Evolutionary conservation across 37 sponge, comb jelly and placozoan species (phyloP).

Genomic region (Axinella damicornis): DNA sequence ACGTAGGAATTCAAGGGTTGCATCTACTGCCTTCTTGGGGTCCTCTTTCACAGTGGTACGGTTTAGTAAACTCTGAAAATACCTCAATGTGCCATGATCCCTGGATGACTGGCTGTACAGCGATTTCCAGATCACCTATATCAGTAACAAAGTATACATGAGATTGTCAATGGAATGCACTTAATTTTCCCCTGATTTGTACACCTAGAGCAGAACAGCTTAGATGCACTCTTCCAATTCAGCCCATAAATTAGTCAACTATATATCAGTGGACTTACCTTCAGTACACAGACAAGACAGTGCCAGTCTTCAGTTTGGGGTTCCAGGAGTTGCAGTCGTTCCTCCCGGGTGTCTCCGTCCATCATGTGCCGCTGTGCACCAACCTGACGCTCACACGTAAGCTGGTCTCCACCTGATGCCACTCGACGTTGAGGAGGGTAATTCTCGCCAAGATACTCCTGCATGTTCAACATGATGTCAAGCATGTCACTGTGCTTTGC

Average conservation of each 20-base stretch:
- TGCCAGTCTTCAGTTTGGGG: slow-evolving; percentile 45
- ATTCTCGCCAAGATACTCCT: slow-evolving; percentile 25
- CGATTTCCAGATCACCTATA: slow-evolving; percentile 37
- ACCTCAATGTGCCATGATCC: slow-evolving; percentile 54
- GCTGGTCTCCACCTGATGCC: slow-evolving; percentile 47
- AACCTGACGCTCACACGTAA: slow-evolving; percentile 37
- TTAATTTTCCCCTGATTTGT: background rate
- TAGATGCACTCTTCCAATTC: background rate
- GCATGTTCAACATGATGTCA: slow-evolving; percentile 43
- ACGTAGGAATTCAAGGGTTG: slow-evolving; percentile 25
- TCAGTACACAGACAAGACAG: slow-evolving; percentile 19
- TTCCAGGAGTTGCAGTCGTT: slow-evolving; percentile 25
- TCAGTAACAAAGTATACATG: background rate
- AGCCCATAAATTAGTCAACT: background rate
- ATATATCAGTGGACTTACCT: slow-evolving; percentile 3
- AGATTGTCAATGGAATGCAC: background rate
- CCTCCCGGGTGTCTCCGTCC: slow-evolving; percentile 18
- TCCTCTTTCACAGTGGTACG: slow-evolving; percentile 9
- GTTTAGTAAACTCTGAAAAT: slow-evolving; percentile 17
- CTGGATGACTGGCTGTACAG: background rate
- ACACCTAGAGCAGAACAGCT: background rate
- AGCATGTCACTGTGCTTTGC: slow-evolving; percentile 31
- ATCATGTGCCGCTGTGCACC: slow-evolving; percentile 28
- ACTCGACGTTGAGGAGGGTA: background rate
- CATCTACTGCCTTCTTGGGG: slow-evolving; percentile 41